A percentile compares a stretch with the other conserved stretches of the same genome.
Evolutionary conservation across 2,888 invertebrate genomes (phyloP).

Genomic region (Phalera bucephala): DNA sequence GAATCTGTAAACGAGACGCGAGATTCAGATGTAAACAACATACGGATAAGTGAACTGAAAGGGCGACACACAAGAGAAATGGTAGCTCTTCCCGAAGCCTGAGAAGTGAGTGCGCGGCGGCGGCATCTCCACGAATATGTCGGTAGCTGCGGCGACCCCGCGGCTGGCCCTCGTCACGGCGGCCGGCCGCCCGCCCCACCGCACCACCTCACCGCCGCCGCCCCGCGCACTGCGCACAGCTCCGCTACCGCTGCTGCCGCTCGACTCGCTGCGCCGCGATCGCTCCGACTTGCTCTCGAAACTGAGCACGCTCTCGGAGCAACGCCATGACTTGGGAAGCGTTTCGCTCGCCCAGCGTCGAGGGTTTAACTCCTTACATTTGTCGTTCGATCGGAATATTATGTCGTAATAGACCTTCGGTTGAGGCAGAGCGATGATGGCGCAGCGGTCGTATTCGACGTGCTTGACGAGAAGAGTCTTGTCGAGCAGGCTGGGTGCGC

Average conservation of each 20-base stretch:
- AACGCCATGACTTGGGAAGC: slow-evolving; percentile 72
- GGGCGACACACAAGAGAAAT: slow-evolving; percentile 80
- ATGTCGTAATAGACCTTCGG: slow-evolving; percentile 73
- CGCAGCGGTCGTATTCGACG: slow-evolving; percentile 71
- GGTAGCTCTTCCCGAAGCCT: slow-evolving; percentile 80
- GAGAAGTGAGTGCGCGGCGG: slow-evolving; percentile 76
- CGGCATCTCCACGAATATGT: slow-evolving; percentile 73
- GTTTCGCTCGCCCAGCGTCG: slow-evolving; percentile 70
- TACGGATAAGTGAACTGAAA: slow-evolving; percentile 77
- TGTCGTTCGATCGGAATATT: slow-evolving; percentile 49
- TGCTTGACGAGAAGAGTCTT: slow-evolving; percentile 72
- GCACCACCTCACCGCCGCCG: slow-evolving; percentile 67
- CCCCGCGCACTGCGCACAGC: slow-evolving; percentile 34
- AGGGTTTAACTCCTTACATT: slow-evolving; percentile 55
- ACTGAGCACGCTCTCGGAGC: slow-evolving; percentile 69
- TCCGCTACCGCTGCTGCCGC: slow-evolving; percentile 45
- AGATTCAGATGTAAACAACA: slow-evolving; percentile 71
- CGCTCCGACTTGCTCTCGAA: slow-evolving; percentile 54
- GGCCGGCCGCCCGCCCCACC: slow-evolving; percentile 74
- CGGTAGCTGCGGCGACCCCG: slow-evolving; percentile 74
- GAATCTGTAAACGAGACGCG: not conserved
- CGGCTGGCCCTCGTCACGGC: slow-evolving; percentile 80
- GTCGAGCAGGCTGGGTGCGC: slow-evolving; percentile 67
- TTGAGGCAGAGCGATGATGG: slow-evolving; percentile 71
- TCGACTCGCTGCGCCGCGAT: slow-evolving; percentile 54